These are phyloP conservation scores for Apogon hyalosoma DNA, from an alignment of 2,797 vertebrate species.

Conservation along the genomic window DNA sequence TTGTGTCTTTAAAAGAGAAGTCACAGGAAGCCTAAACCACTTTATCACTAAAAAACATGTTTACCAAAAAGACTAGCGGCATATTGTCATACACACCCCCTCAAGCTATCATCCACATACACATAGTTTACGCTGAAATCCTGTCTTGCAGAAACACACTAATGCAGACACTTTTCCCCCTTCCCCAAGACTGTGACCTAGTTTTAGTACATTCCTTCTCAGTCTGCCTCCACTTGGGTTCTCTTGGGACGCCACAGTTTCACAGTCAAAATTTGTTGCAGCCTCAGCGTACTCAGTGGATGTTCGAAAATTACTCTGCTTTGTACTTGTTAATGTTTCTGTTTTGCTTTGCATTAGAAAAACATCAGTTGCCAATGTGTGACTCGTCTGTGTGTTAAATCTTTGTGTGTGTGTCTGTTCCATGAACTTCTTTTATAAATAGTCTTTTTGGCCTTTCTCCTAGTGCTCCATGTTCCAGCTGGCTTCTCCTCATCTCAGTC, in stretches of 20 bases:
- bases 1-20: slow-evolving; percentile 32
- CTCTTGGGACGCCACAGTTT: slow-evolving; percentile 65
- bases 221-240: slow-evolving; percentile 66
- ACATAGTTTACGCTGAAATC: slow-evolving; percentile 50
- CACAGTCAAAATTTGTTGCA: slow-evolving; percentile 51
- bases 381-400: slow-evolving; percentile 1
- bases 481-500: slow-evolving; percentile 52
- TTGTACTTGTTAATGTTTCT: slow-evolving; percentile 21
- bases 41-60: slow-evolving; percentile 52
- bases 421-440: slow-evolving; percentile 43
- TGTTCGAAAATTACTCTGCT: slow-evolving; percentile 21
- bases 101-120: slow-evolving; percentile 22
- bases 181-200: slow-evolving; percentile 77
- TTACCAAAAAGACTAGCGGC: slow-evolving; percentile 38
- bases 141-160: slow-evolving; percentile 52
- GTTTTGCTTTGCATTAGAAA: slow-evolving; percentile 30
- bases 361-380: slow-evolving; percentile 8
- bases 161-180: slow-evolving; percentile 44
- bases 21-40: slow-evolving; percentile 32
- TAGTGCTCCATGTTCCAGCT: slow-evolving; percentile 57
- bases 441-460: slow-evolving; percentile 51
- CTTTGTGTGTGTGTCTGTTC: slow-evolving; percentile 34
- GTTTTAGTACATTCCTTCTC: slow-evolving; percentile 77
- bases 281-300: slow-evolving; percentile 26
- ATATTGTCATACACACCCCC: slow-evolving; percentile 29